Evolutionary conservation across 2,888 invertebrate genomes (phyloP).

Genomic region (Achlya flavicornis): DNA sequence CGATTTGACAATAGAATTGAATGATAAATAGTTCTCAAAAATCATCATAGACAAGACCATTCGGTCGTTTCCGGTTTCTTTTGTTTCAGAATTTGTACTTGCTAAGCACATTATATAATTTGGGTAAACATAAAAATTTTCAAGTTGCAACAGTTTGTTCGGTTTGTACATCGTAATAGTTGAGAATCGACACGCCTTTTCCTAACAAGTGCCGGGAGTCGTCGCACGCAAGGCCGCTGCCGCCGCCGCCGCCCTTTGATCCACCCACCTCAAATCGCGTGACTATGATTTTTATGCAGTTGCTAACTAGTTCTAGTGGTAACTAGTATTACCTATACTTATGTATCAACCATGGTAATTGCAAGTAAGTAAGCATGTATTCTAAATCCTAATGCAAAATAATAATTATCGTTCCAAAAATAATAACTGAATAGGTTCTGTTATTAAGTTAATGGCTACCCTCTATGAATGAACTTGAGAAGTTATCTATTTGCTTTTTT

Average conservation of each 20-base stretch:
- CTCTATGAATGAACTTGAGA: neutral
- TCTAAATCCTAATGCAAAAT: too few species aligned
- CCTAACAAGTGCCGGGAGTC: slow-evolving; percentile 83
- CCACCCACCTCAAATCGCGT: slow-evolving; percentile 83
- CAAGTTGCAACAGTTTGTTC: slow-evolving; percentile 48
- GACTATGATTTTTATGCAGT: slow-evolving; percentile 73
- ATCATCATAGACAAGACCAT: slow-evolving; percentile 1
- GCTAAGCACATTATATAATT: neutral
- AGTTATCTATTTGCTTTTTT: neutral
- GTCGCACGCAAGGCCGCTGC: slow-evolving; percentile 80
- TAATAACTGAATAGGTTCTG: neutral
- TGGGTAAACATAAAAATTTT: slow-evolving; percentile 32
- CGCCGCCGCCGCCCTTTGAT: slow-evolving; percentile 83
- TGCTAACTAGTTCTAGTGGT: slow-evolving; percentile 38
- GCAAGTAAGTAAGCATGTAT: slow-evolving; percentile 29
- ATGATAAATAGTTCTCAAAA: neutral
- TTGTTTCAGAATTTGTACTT: neutral
- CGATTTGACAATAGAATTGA: neutral
- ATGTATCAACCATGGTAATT: slow-evolving; percentile 37
- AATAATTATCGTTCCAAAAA: neutral
- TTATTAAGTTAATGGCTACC: neutral
- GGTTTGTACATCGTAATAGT: slow-evolving; percentile 62
- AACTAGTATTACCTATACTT: slow-evolving; percentile 32
- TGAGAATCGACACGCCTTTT: slow-evolving; percentile 82
- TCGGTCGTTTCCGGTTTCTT: neutral